A percentile compares a stretch with the other conserved stretches of the same genome.
phyloP scores from a whole-genome alignment of 2,113 vertebrate genomes.

The Mesitornis unicolor region DNA sequence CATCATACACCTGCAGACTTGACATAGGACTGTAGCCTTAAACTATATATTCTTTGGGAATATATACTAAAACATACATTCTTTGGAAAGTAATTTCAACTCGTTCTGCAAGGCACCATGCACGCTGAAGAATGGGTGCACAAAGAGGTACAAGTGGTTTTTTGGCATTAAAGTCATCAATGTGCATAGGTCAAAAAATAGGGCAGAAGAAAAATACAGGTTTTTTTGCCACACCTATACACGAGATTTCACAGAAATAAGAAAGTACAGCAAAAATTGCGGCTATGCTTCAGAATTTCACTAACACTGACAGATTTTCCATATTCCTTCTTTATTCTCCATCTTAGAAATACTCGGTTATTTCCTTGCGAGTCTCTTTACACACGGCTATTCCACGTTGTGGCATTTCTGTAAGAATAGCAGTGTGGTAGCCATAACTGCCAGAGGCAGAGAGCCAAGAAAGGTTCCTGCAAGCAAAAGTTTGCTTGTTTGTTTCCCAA shows the following conservation, averaged over 20 bases:
- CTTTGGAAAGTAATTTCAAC: neutral
- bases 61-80: too few relatives aligned
- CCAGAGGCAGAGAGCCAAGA: constrained; percentile 35
- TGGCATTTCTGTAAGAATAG: neutral
- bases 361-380: neutral
- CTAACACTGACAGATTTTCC: neutral
- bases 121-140: neutral
- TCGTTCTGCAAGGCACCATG: neutral
- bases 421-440: neutral
- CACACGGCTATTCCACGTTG: neutral
- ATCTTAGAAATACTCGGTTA: neutral
- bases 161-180: neutral
- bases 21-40: neutral
- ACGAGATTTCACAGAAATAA: neutral
- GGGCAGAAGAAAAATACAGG: neutral
- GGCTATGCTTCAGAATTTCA: neutral
- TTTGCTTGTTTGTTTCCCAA: constrained; percentile 53
- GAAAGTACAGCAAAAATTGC: neutral
- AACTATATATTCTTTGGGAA: neutral
- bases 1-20: neutral
- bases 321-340: neutral
- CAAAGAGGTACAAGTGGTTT: neutral
- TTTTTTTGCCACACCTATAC: neutral
- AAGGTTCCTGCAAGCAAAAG: constrained; percentile 35
- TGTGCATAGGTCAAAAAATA: neutral